A percentile compares a stretch with the other conserved stretches of the same genome.
phyloP scores from a whole-genome alignment of 2,888 invertebrate genomes.

The Venustoraphidia nigricollis region DNA sequence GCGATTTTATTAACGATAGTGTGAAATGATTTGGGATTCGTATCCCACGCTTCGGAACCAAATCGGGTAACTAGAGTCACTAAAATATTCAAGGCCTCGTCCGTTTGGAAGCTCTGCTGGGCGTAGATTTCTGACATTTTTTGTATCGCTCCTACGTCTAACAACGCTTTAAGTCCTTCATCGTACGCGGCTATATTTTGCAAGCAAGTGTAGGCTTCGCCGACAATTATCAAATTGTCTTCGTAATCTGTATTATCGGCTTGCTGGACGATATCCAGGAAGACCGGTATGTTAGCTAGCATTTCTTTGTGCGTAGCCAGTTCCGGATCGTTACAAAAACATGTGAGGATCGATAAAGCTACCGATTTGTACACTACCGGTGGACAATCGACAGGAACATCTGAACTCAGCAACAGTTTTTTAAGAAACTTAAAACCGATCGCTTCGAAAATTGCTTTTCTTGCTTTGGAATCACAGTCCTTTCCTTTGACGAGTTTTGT shows the following conservation, averaged over 20 bases:
- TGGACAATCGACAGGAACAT: slow-evolving; percentile 75
- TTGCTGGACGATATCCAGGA: slow-evolving; percentile 69
- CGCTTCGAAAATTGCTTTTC: slow-evolving; percentile 71
- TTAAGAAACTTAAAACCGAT: slow-evolving; percentile 79
- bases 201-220: slow-evolving; percentile 71
- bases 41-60: slow-evolving; percentile 62
- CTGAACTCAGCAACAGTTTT: slow-evolving; percentile 57
- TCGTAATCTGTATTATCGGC: slow-evolving; percentile 74
- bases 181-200: slow-evolving; percentile 66
- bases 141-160: slow-evolving; percentile 60
- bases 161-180: slow-evolving; percentile 63
- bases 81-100: slow-evolving; percentile 70
- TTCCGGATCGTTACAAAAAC: slow-evolving; percentile 69
- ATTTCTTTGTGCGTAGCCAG: slow-evolving; percentile 71
- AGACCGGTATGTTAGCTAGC: slow-evolving; percentile 66
- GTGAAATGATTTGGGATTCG: slow-evolving; percentile 64
- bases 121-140: slow-evolving; percentile 78
- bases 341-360: slow-evolving; percentile 72
- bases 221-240: slow-evolving; percentile 73
- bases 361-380: slow-evolving; percentile 83
- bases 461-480: slow-evolving; percentile 58
- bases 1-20: slow-evolving; percentile 69
- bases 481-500: slow-evolving; percentile 77
- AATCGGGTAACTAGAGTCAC: slow-evolving; percentile 57
- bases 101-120: slow-evolving; percentile 77